Base-by-base conservation (phyloP, 2,797 vertebrate genomes). In the Epinephelus coioides region DNA sequence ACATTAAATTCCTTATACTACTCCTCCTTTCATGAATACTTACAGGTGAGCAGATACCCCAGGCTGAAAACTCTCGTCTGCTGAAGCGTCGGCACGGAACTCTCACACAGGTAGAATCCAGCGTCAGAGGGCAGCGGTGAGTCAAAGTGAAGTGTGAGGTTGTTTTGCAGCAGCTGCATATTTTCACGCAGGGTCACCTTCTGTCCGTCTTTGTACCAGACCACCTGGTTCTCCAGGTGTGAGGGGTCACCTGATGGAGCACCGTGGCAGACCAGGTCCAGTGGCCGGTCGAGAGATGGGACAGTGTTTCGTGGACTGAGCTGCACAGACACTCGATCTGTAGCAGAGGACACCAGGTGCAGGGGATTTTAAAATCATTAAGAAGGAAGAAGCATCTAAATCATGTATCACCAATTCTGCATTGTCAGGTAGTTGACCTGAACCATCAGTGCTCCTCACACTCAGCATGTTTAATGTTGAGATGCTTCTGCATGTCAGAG, bases 91-190 rank as follows among this genome's bases (percentile, higher is more conserved):
- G 60, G 15, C 25, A 63, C 3, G 11, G 13, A 19, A 0, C 23
- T 25, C 51, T 81, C 64, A 81, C 88, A 90, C 38, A 72, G 76
- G 54, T 89, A 88, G 59, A 90, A 89, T 76, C 83, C 89, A 38
- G 68, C 69, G 70, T 87, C 81, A 54, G 85, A 86, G 13, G 76
- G 64, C 25, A 81, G 30, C 78, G 76, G 62, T 0, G 65, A 75
- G 59, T 86, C 78, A 78, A 91, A 90, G 3, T 65, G 79, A 61
- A 91, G 81, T 1, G 71, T 78, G 14, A 23, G 43, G 47, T 83
- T 76, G 40, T 76, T 70, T 9, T 50, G 53, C 73, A 67, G 66
- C 66, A 86, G 65, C 15, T 60, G 44, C 67, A 82, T 73, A 18
- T 87, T 73, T 30, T 88, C 69, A 15, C 3, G 6, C 5, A 64